Base-by-base conservation (phyloP, 2,113 vertebrate species). In the Passer montanus region DNA sequence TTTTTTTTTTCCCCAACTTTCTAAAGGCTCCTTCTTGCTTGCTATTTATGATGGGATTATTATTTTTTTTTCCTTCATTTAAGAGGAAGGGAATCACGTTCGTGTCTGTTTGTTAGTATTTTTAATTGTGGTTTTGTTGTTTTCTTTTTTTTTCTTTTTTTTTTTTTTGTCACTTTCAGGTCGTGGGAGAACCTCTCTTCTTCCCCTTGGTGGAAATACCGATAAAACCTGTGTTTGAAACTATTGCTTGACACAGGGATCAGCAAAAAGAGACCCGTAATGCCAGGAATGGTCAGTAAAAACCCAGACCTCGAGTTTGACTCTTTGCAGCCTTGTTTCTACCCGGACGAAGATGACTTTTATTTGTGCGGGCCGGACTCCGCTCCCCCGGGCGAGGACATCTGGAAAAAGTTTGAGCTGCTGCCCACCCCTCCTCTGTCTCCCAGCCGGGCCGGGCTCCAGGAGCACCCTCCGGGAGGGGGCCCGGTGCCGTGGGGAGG, bases 341-440 rank as follows among this genome's bases (percentile, higher is more conserved):
- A 99, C 91, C 99, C 99, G 47, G 99, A 99, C 93, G 99, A 99
- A 98, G 99, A 99, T 97, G 99, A 99, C 97, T 99, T 99, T 98
- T 99, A 99, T 97, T 98, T 98, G 94, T 99, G 99, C 97, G 99
- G 99, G 96, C 99, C 99, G 50, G 99, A 99, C 98, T 98, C 98
- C 66, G 99, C 99, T 87, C 99, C 99, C 90, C 99, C 99, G 50
- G 99, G 99, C 88, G 99, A 99, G 98, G 99, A 99, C 99, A 99
- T 99, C 98, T 99, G 99, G 99, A 99, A 99, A 98, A 99, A 99
- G 99, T 99, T 99, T 97, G 99, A 99, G 98, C 97, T 99, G 96
- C 97, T 99, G 95, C 99, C 99, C 97, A 99, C 99, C 85, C 99
- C 99, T 90, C 99, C 99, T 41, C 98, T 99, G 91, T 99, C 99